phyloP scores from a whole-genome alignment of 2,888 invertebrate species.

The Patella caerulea region DNA sequence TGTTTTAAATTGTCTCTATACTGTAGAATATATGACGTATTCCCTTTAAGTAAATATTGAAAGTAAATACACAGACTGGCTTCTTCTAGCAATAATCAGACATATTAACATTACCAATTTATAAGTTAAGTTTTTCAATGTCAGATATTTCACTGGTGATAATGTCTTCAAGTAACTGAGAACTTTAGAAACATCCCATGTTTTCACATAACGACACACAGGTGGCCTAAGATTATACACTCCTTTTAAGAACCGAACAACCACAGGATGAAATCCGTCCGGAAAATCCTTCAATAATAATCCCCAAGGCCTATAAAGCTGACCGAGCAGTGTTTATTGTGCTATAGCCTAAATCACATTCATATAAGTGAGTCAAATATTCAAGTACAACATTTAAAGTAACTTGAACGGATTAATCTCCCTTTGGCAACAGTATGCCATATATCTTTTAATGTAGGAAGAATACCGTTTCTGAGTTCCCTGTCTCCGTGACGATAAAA shows the following conservation, averaged over 20 bases:
- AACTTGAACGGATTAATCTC: not conserved
- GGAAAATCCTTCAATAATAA: not conserved
- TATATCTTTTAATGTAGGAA: not conserved
- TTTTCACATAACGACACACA: not conserved
- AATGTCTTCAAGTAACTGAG: not conserved
- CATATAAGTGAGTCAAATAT: not conserved
- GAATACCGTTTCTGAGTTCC: not conserved
- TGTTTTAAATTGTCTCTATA: not conserved
- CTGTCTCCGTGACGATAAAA: slow-evolving; percentile 19
- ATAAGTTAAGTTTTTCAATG: not conserved
- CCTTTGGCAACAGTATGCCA: not conserved
- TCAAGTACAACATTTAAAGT: not conserved
- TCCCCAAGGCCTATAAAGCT: not conserved
- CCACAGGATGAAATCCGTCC: not conserved
- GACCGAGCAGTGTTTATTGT: not conserved
- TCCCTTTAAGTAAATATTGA: not conserved
- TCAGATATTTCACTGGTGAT: not conserved
- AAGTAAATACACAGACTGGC: not conserved
- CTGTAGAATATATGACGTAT: not conserved
- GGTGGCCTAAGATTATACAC: not conserved
- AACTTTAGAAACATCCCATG: not conserved
- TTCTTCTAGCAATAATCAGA: not conserved
- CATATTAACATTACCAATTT: not conserved
- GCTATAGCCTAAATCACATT: not conserved
- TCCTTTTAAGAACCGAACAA: not conserved